These are phyloP conservation scores for Cairina moschata DNA, from an alignment of 2,113 vertebrate species.

Conservation along the genomic window DNA sequence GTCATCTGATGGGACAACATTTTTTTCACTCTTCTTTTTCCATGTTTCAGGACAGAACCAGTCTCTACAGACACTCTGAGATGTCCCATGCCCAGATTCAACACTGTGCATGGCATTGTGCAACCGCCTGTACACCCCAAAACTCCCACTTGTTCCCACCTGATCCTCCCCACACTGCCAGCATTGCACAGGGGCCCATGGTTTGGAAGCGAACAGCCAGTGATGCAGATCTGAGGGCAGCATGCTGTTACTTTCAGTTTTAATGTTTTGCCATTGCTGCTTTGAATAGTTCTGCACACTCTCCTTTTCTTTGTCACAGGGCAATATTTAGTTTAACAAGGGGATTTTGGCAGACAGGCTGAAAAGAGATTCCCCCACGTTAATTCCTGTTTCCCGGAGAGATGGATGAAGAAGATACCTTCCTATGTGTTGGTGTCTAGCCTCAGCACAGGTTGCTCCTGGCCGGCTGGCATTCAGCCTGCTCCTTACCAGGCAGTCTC, in stretches of 20 bases:
- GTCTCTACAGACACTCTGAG: background rate
- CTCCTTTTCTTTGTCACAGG: background rate
- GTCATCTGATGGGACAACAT: background rate
- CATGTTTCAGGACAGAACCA: background rate
- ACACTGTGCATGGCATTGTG: fast-evolving
- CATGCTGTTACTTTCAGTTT: slow-evolving; percentile 26
- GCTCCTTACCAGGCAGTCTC: background rate
- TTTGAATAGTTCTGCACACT: background rate
- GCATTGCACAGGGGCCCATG: background rate
- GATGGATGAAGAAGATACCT: background rate
- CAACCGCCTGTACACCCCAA: fast-evolving
- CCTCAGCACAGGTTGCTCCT: background rate
- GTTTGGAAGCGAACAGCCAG: background rate
- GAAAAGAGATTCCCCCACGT: background rate
- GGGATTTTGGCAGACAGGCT: background rate
- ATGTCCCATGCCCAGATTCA: background rate
- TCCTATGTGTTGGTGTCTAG: background rate
- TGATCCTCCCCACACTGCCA: background rate
- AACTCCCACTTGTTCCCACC: background rate
- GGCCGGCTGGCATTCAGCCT: background rate
- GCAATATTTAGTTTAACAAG: background rate
- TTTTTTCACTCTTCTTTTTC: background rate
- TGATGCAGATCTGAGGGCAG: background rate
- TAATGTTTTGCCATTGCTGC: background rate
- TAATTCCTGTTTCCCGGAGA: background rate